phyloP scores from a whole-genome alignment of 2,797 vertebrate species.

The Argyrosomus regius region DNA sequence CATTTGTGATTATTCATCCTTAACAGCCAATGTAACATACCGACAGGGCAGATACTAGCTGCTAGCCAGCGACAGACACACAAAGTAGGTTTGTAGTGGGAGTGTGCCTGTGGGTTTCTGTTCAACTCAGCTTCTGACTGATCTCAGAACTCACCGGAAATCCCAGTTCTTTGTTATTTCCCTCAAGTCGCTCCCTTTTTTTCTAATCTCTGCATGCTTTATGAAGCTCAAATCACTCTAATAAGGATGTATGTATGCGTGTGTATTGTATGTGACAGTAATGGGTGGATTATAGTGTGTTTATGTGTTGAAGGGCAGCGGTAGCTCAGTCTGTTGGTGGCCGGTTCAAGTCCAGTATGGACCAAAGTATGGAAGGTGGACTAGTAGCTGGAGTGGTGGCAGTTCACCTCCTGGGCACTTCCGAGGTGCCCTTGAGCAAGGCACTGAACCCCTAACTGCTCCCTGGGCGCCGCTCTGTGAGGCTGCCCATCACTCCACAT shows the following conservation, averaged over 20 bases:
- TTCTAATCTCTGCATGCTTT: not conserved
- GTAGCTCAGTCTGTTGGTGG: too few species aligned
- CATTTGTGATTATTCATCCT: not conserved
- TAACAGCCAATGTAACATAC: not conserved
- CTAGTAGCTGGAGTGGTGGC: too few species aligned
- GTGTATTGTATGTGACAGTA: not conserved
- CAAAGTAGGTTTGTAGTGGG: not conserved
- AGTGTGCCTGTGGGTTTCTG: not conserved
- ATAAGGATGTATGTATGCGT: not conserved
- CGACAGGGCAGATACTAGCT: not conserved
- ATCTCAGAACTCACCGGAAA: not conserved
- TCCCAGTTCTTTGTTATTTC: not conserved
- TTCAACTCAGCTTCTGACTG: not conserved
- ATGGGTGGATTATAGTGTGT: not conserved
- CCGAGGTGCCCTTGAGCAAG: too few species aligned
- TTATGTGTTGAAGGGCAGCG: not conserved
- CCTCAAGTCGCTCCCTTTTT: not conserved
- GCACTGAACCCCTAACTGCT: too few species aligned
- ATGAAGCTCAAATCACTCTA: too few species aligned
- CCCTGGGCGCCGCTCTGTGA: too few species aligned
- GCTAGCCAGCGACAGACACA: not conserved
- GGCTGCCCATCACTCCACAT: too few species aligned
- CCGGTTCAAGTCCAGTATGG: too few species aligned
- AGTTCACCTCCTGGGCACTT: too few species aligned
- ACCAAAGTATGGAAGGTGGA: too few species aligned